Base-by-base conservation (phyloP, 30 jellyfish, hydroid and myxozoan species). In the Pelagia noctiluca region DNA sequence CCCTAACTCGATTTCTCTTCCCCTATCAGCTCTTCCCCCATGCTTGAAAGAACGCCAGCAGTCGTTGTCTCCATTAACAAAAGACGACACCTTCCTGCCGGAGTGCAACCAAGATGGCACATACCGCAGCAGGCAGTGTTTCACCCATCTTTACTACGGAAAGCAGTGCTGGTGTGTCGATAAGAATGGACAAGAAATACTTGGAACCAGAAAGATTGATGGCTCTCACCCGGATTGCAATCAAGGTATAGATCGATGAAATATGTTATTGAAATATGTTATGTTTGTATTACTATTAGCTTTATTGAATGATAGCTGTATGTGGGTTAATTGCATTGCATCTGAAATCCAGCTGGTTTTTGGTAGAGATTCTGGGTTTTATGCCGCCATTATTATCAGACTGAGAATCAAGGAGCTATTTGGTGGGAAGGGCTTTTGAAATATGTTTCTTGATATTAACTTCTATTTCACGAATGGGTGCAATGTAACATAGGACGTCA, bases 91-190 rank as follows among this genome's bases (percentile, higher is more conserved):
- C 7, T 94, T 87, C 66, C 52, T 88, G 1, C 99, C 99, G 26
- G 96, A 82, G 57, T 94, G 99, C 90, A 94, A 94, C 65, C 80
- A 90, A 35, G 99, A 94, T 80, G 99, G 99, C 32, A 50, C 97
- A 16, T 94, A 87, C 68, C 94, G 94, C 54, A 78, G 88, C 73
- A 80, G 99, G 35, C 99, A 94, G 62, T 94, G 99, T 52, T 94
- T 94, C 50, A 87, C 97, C 12, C 99, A 94, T 49, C 64, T 94
- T 87, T 88, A 80, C 57, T 94, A 94, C 63, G 99, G 99, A 10
- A 94, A 94, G 33, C 99, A 94, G 50, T 94, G 99, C 76, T 94
- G 99, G 99, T 94, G 99, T 52, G 99, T 94, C 1, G 99, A 94
- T 53, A 91, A 88, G 67, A 75, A 63, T 67, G 99, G 99, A 0